Evolutionary conservation across 1,140 invertebrate genomes (phyloP), one percentile per base, ranked within the genome.

Genomic region (Ips typographus): DNA sequence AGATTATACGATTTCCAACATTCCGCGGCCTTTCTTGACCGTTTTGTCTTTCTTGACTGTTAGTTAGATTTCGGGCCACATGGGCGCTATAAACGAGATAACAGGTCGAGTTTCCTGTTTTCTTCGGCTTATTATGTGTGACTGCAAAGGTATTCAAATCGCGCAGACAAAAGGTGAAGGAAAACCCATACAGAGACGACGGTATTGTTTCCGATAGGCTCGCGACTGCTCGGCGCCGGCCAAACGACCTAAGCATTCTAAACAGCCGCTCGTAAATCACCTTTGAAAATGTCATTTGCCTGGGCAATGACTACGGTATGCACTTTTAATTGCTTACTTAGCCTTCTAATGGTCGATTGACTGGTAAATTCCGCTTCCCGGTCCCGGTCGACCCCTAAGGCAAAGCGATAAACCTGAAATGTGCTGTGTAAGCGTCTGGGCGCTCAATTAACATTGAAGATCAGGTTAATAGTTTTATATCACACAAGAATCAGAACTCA

Each of bases 1-100:
- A 69, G 67, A 69, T 69, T 69, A 69, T 62, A 69, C 59, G 59
- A 69, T 69, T 69, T 69, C 63, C 57, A 61, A 69, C 59, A 69
- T 69, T 69, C 67, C 67, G 60, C 59, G 65, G 37, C 63, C 63
- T 52, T 65, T 65, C 63, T 65, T 65, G 51, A 42, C 39, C 51
- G 62, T 55, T 44, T 65, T 42, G 57, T 65, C 47, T n/a, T 65
- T 62, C 52, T n/a, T 36, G 5, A 7, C 44, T 47, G 4, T 47
- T 47, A 47, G 22, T 22, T 22, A 22, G 22, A 22, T 22, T 22
- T 22, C 22, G 22, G 22, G 22, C 22, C 22, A 22, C 22, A 22
- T 22, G 22, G 22, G 22, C 22, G 22, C 22, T 47, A 47, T 47
- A 4, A n/a, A 5, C 4, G 4, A 47, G 4, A 47, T 47, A 47